Evolutionary conservation across 2,888 invertebrate genomes (phyloP).

Genomic region (Hydroisotoma schaefferi): DNA sequence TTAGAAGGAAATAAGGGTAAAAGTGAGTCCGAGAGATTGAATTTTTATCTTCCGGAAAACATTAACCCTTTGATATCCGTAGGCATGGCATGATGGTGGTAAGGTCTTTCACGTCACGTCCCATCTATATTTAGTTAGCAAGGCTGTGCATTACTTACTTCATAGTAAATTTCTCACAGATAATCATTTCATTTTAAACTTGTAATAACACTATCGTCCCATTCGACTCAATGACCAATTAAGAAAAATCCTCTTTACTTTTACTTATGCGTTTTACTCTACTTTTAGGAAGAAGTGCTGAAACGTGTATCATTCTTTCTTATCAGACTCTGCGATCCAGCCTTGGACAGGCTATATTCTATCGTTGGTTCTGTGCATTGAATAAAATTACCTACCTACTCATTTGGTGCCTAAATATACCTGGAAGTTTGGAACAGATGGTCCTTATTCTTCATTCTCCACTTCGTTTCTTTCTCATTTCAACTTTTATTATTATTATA

Average conservation of each 20-base stretch:
- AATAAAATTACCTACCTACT: slow-evolving; percentile 17
- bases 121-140: no score
- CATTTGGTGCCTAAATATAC: background rate
- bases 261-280: no score
- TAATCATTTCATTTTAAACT: slow-evolving; percentile 13
- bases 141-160: no score
- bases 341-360: no score
- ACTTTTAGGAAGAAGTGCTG: slow-evolving; percentile 8
- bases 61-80: background rate
- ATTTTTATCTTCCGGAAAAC: slow-evolving; percentile 9
- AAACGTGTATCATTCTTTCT: no score
- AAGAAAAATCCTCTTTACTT: background rate
- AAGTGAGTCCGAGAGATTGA: slow-evolving; percentile 5
- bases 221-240: slow-evolving; percentile 7
- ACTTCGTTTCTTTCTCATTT: slow-evolving; percentile 13
- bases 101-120: background rate
- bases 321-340: slow-evolving; percentile 16
- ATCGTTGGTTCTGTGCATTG: no score
- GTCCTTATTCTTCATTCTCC: slow-evolving; percentile 4
- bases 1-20: background rate
- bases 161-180: slow-evolving; percentile 8
- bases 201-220: slow-evolving; percentile 5
- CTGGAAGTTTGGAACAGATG: no score
- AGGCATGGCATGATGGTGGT: no score
- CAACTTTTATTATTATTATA: slow-evolving; percentile 14